Percentiles rank a stretch among this genome's conserved stretches.
These are phyloP conservation scores for Porites lutea DNA, from an alignment of 64 coral and sea anemone genomes.

Conservation along the genomic window DNA sequence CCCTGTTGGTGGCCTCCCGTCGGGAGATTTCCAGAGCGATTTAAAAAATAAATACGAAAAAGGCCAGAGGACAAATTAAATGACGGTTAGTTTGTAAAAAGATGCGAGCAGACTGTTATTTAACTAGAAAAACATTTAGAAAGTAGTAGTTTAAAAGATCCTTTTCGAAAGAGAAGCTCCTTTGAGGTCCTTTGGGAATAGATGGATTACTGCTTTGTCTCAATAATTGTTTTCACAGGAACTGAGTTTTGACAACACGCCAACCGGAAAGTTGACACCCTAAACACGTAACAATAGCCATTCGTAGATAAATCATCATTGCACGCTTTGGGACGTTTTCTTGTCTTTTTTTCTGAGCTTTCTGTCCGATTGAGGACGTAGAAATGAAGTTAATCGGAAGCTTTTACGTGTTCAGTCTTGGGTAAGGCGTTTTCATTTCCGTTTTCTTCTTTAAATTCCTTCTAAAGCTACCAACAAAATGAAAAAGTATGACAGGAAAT, in stretches of 20 bases:
- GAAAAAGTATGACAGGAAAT: neutral
- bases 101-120: too few species aligned
- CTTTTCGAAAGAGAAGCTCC: neutral
- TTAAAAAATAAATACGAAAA: too few species aligned
- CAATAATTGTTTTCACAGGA: conserved; percentile 1
- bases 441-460: neutral
- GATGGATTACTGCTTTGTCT: conserved; percentile 33
- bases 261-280: conserved; percentile 35
- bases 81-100: too few species aligned
- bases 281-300: too few species aligned
- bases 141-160: too few species aligned
- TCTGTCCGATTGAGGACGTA: neutral
- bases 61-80: too few species aligned
- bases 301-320: neutral
- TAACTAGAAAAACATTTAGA: too few species aligned
- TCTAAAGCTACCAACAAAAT: neutral
- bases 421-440: neutral
- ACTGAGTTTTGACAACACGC: conserved; percentile 31
- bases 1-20: too few species aligned
- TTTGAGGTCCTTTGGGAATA: neutral
- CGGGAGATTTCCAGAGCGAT: too few species aligned
- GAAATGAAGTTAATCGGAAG: neutral
- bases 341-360: neutral
- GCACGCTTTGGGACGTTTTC: neutral
- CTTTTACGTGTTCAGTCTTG: neutral